Percentiles rank a stretch among this genome's conserved stretches.
Evolutionary conservation across 1,140 invertebrate genomes (phyloP).

Genomic region (Ostrea edulis): DNA sequence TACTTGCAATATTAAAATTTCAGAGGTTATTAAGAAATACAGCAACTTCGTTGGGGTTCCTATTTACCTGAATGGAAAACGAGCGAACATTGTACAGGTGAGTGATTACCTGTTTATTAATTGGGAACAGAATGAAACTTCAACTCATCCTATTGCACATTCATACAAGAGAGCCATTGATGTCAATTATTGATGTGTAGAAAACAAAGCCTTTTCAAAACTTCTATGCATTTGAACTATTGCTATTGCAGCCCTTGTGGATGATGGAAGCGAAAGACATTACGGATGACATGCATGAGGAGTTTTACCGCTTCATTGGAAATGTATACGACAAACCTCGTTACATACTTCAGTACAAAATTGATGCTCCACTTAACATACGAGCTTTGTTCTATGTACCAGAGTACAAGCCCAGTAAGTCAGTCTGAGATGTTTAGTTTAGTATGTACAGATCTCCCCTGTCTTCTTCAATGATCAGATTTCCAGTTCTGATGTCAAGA

Average conservation of each 20-base stretch:
- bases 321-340: constrained; percentile 90
- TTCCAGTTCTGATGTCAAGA: too few species aligned
- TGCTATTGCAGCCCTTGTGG: constrained; percentile 90
- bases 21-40: constrained; percentile 95
- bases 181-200: too few species aligned
- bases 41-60: constrained; percentile 97
- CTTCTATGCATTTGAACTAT: too few species aligned
- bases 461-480: too few species aligned
- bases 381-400: constrained; percentile 95
- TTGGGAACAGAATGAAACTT: too few species aligned
- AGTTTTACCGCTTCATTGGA: constrained; percentile 92
- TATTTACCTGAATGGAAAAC: constrained; percentile 55
- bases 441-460: not conserved
- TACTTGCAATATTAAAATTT: too few species aligned
- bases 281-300: constrained; percentile 90
- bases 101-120: constrained; percentile 41
- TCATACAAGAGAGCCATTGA: too few species aligned
- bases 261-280: constrained; percentile 94
- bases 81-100: constrained; percentile 88
- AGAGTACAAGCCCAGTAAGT: constrained; percentile 85
- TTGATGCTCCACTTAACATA: constrained; percentile 95
- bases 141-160: too few species aligned
- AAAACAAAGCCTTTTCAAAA: too few species aligned
- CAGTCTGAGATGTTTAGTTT: constrained; percentile 66
- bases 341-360: constrained; percentile 81